Base-by-base conservation (phyloP, 2,113 vertebrate species). In the Leptobrachium ailaonicum region DNA sequence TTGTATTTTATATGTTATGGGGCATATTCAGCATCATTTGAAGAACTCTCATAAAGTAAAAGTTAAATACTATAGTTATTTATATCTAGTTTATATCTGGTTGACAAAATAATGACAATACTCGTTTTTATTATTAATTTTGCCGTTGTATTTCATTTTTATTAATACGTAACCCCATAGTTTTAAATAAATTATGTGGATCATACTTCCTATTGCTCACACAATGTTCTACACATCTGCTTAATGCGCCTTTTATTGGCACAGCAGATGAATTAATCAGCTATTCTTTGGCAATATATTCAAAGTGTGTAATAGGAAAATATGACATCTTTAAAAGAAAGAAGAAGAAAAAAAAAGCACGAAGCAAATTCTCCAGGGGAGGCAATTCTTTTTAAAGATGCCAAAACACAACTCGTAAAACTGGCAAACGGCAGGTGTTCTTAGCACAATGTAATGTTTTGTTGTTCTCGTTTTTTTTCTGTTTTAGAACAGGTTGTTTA, bases 211-310 rank as follows among this genome's bases (percentile, higher is more conserved):
- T 85, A 76, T 88, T 86, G 83, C 81, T 83, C 82, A 70, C 56
- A 73, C 41, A 76, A 84, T 76, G 71, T 83, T 87, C 85, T 84
- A 85, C 74, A 83, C 82, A 83, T 85, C 83, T 89, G 82, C 85
- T 89, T 86, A 82, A 84, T 86, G 82, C 84, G 85, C 85, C 85
- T 62, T 83, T 79, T 83, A 86, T 83, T 86, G 79, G 83, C 83
- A 86, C 76, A 47, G 85, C 84, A 88, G 88, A 88, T 82, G 78
- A 85, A 90, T 82, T 77, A 75, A 84, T 88, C 87, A 87, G 83
- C 83, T 82, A 85, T 85, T 80, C 73, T 82, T 83, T 72, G 86
- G 83, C 75, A 84, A 83, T 84, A 66, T 77, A 85, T 82, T 86
- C 84, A 77, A 60, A 2, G 64, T 1, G 0, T 74, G 43, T 42